Evolutionary conservation across 1,140 invertebrate genomes (phyloP).

Genomic region (Melanaphis sacchari): DNA sequence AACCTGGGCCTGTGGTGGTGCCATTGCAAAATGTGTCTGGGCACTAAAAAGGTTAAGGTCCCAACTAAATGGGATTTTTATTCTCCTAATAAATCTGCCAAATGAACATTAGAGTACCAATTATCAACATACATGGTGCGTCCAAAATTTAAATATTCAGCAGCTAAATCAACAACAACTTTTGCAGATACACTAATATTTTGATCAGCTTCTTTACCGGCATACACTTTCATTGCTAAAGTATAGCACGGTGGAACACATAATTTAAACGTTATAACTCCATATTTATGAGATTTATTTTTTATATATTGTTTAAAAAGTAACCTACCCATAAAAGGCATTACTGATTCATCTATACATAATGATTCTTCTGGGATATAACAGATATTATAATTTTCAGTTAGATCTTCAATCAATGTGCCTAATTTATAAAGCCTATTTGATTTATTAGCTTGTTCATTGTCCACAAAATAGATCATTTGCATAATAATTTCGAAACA

Average conservation of each 20-base stretch:
- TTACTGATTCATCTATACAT: conserved; percentile 64
- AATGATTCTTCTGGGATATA: conserved; percentile 60
- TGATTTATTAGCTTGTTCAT: conserved; percentile 57
- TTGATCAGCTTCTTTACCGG: neutral
- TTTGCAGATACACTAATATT: neutral
- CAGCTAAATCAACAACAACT: conserved; percentile 14
- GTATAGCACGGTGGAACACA: conserved; percentile 61
- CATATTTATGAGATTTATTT: conserved; percentile 63
- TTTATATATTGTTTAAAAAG: conserved; percentile 64
- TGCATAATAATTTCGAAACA: neutral
- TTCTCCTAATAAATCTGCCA: conserved; percentile 59
- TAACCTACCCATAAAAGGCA: conserved; percentile 61
- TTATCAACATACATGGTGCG: neutral
- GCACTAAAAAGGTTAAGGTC: conserved; percentile 50
- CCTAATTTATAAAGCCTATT: conserved; percentile 60
- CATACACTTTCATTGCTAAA: conserved; percentile 61
- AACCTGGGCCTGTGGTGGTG: no score
- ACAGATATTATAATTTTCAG: conserved; percentile 54
- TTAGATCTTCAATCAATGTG: conserved; percentile 42
- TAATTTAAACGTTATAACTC: conserved; percentile 63
- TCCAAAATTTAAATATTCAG: neutral
- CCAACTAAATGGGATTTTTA: conserved; percentile 59
- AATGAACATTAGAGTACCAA: conserved; percentile 60
- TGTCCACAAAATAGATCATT: conserved; percentile 58
- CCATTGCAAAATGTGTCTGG: no score